A percentile compares a stretch with the other conserved stretches of the same genome.
Conservation (phyloP, 2,113 vertebrate species). For the Aptenodytes patagonicus region DNA sequence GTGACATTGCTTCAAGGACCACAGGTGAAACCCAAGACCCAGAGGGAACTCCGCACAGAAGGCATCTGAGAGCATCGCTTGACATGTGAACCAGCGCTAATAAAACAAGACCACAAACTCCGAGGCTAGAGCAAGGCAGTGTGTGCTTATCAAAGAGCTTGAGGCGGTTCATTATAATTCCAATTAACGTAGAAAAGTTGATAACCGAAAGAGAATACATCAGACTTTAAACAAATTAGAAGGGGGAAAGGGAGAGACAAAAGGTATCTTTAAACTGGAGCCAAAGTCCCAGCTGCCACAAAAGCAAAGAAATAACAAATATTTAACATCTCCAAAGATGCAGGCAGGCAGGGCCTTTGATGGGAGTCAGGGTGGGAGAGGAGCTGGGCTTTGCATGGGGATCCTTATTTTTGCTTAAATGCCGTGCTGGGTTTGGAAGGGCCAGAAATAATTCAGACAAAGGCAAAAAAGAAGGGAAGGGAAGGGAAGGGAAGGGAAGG, state of each 20-base stretch:
- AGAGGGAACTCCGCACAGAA: not conserved
- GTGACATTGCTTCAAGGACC: constrained; percentile 25
- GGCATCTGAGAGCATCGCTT: not conserved
- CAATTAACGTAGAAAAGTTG: not conserved
- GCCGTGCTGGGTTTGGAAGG: not conserved
- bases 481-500: not conserved
- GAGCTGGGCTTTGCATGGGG: not conserved
- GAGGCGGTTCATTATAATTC: not conserved
- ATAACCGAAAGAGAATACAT: not conserved
- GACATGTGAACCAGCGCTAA: not conserved
- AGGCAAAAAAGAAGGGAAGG: not conserved
- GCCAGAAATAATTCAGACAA: not conserved
- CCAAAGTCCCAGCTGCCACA: not conserved
- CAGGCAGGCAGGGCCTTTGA: not conserved
- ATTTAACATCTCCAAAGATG: not conserved
- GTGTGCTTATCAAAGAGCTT: not conserved
- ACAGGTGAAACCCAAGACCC: not conserved
- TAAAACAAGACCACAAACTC: not conserved
- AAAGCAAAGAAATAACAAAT: not conserved
- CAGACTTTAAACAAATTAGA: not conserved
- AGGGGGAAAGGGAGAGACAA: not conserved
- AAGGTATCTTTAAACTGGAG: not conserved
- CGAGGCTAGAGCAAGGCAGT: not conserved
- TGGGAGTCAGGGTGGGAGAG: not conserved
- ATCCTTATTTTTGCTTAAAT: not conserved